Evolutionary conservation across 2,113 vertebrate genomes (phyloP), one percentile per base, ranked within the genome.

Genomic region (Spilogale gracilis): DNA sequence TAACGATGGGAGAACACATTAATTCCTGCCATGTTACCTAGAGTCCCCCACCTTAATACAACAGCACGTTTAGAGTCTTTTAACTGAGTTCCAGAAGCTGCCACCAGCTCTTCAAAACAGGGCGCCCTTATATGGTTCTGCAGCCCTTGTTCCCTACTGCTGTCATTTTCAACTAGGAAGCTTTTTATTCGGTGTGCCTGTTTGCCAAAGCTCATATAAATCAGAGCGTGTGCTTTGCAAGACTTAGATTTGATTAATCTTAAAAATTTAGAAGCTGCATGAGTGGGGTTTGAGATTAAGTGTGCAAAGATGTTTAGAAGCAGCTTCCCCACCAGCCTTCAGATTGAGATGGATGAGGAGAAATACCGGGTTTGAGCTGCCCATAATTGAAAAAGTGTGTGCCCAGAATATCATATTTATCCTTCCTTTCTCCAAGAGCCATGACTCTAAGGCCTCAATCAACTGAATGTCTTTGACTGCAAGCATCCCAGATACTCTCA

Each of bases 321-420:
- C 92, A 92, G 96, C 90, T 93, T 97, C 92, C 97, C 98, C 87
- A 96, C 88, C 86, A 85, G 97, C 92, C 92, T 92, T 81, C 90
- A 97, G 98, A 98, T 95, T 97, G 98, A 98, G 97, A 98, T 98
- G 95, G 98, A 98, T 98, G 98, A 97, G 95, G 76, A 96, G 84
- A 78, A 91, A 96, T 90, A 96, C 87, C 45, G 45, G 94, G 92
- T 98, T 96, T 98, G 98, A 98, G 96, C 54, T 97, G 96, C 88
- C 95, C 84, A 8, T 98, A 98, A 98, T 98, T 98, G 97, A 97
- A 98, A 98, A 98, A 97, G 94, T 71, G 90, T 98, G 98, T 98
- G 97, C 95, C 94, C 97, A 21, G 96, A 98, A 97, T 98, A 98
- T 97, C 96, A 96, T 92, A 96, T 97, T 98, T 97, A 97, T 95